Conservation (phyloP, 2,113 vertebrate genomes). For the Cercocebus atys region DNA sequence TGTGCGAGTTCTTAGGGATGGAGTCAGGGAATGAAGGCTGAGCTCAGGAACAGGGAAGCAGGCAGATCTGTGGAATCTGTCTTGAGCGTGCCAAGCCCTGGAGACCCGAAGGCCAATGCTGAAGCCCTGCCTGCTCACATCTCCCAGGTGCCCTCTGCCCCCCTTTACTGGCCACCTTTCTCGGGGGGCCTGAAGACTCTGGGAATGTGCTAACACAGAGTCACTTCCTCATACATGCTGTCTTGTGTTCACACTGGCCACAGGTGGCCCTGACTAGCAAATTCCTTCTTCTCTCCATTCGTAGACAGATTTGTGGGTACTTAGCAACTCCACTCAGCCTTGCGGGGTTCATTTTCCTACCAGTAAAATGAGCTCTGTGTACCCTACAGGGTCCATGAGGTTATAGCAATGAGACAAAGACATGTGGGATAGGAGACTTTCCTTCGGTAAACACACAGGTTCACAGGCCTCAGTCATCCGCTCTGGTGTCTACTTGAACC, state of each 20-base stretch:
- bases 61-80: rapidly evolving
- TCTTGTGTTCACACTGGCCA: too few species aligned
- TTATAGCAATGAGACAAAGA: background rate
- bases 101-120: rapidly evolving
- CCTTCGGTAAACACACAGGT: too few species aligned
- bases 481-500: rapidly evolving
- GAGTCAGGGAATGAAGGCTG: background rate
- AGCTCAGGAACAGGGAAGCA: background rate
- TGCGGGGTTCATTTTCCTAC: rapidly evolving
- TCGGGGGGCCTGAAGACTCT: rapidly evolving
- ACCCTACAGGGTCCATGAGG: rapidly evolving
- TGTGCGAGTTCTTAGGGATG: rapidly evolving
- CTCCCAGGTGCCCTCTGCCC: rapidly evolving
- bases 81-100: rapidly evolving
- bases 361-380: background rate
- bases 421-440: rapidly evolving
- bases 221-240: rapidly evolving
- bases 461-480: rapidly evolving
- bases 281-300: background rate
- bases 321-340: rapidly evolving
- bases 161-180: rapidly evolving
- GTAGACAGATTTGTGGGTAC: background rate
- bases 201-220: background rate
- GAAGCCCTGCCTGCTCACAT: background rate
- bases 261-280: background rate